Conservation (phyloP, 2,888 invertebrate species). For the Ecliptopera silaceata region DNA sequence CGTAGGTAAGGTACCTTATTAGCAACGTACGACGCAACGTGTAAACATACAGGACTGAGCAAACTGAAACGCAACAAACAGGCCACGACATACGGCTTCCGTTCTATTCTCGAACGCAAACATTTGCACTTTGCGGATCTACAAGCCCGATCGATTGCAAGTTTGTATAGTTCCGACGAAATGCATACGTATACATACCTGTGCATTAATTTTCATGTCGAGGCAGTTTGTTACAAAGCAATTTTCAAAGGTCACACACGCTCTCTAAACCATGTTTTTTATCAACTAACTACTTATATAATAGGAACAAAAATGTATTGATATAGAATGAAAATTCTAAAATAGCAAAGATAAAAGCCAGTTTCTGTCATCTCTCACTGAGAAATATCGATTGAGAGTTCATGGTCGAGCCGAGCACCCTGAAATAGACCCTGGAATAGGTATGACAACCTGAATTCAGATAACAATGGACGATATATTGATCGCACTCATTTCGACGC, state of each 20-base stretch:
- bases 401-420: constrained; percentile 4
- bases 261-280: no score
- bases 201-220: not conserved
- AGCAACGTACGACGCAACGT: constrained; percentile 32
- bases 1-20: no score
- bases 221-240: not conserved
- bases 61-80: constrained; percentile 43
- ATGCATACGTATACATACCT: constrained; percentile 6
- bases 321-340: not conserved
- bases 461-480: not conserved
- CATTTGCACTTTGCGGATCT: constrained; percentile 46
- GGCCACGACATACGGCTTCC: constrained; percentile 53
- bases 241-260: no score
- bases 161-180: constrained; percentile 17
- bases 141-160: constrained; percentile 9
- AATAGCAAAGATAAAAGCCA: not conserved
- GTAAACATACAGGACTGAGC: constrained; percentile 45
- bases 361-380: not conserved
- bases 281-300: no score
- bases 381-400: constrained; percentile 8
- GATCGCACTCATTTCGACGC: not conserved
- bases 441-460: not conserved
- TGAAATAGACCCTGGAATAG: constrained; percentile 6
- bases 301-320: not conserved
- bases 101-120: constrained; percentile 60